phyloP scores from a whole-genome alignment of 2,888 invertebrate genomes.

The Cremastobaeus sp. region DNA sequence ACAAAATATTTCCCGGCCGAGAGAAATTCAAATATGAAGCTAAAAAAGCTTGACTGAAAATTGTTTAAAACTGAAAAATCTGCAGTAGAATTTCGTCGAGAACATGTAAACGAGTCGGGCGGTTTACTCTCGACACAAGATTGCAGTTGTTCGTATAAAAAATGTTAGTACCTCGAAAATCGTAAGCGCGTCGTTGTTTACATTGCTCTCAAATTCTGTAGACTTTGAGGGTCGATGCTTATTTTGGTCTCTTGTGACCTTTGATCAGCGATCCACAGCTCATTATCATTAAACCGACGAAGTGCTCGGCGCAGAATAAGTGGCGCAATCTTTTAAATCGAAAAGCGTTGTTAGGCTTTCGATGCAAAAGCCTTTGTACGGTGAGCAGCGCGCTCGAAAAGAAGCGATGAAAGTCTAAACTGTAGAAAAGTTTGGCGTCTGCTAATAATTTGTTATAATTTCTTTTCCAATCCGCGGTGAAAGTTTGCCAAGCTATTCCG shows the following conservation, averaged over 20 bases:
- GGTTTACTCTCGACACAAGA: too few relatives aligned
- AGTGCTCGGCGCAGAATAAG: slow-evolving; percentile 17
- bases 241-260: slow-evolving; percentile 63
- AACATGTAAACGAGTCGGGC: too few relatives aligned
- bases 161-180: background rate
- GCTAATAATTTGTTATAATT: slow-evolving; percentile 26
- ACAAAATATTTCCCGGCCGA: too few relatives aligned
- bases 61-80: too few relatives aligned
- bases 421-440: background rate
- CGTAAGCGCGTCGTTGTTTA: slow-evolving; percentile 29
- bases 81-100: too few relatives aligned
- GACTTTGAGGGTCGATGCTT: slow-evolving; percentile 34
- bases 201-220: slow-evolving; percentile 24
- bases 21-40: too few relatives aligned
- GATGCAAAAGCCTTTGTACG: slow-evolving; percentile 4
- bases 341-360: slow-evolving; percentile 32
- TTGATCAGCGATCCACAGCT: slow-evolving; percentile 68
- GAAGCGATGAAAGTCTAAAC: slow-evolving; percentile 12
- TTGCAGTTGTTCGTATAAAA: slow-evolving; percentile 12
- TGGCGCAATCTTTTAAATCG: slow-evolving; percentile 27
- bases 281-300: slow-evolving; percentile 64
- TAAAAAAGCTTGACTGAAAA: background rate
- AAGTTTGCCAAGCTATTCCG: too few relatives aligned
- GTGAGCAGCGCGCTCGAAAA: background rate
- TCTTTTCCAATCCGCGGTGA: background rate